A percentile compares a stretch with the other conserved stretches of the same genome.
These are phyloP conservation scores for Hyles lineata DNA, from an alignment of 2,888 invertebrate species.

Conservation along the genomic window DNA sequence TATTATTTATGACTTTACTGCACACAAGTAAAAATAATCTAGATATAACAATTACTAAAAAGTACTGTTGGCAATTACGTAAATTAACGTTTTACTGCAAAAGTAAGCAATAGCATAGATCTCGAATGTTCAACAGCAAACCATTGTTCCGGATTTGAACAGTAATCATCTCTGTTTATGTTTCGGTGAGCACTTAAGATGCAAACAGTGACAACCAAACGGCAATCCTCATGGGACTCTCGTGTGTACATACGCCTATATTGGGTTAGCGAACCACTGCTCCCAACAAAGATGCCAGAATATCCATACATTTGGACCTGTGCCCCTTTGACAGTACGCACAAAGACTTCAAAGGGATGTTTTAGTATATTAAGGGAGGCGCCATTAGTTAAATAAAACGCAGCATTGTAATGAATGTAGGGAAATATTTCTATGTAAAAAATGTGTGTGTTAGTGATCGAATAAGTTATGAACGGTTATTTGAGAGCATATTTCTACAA, in stretches of 20 bases:
- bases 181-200: conserved; percentile 65
- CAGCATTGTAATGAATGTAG: neutral
- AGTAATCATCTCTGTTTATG: conserved; percentile 29
- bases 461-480: too few species aligned
- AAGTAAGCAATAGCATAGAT: neutral
- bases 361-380: conserved; percentile 36
- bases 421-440: neutral
- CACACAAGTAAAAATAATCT: too few species aligned
- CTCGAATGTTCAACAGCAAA: neutral
- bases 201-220: conserved; percentile 72
- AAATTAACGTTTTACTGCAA: too few species aligned
- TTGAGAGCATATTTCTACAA: too few species aligned
- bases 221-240: conserved; percentile 60
- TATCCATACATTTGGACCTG: conserved; percentile 42
- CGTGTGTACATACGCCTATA: conserved; percentile 58
- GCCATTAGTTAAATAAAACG: conserved; percentile 37
- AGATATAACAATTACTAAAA: too few species aligned
- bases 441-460: neutral
- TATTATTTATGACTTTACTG: too few species aligned
- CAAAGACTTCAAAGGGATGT: conserved; percentile 47
- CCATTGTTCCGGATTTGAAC: neutral
- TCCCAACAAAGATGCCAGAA: conserved; percentile 52
- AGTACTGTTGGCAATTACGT: too few species aligned
- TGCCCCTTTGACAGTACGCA: conserved; percentile 51
- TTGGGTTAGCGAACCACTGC: conserved; percentile 59